A percentile compares a stretch with the other conserved stretches of the same genome.
These are phyloP conservation scores for Dendrocopos noguchii DNA, from an alignment of 2,113 vertebrate species.

Conservation along the genomic window DNA sequence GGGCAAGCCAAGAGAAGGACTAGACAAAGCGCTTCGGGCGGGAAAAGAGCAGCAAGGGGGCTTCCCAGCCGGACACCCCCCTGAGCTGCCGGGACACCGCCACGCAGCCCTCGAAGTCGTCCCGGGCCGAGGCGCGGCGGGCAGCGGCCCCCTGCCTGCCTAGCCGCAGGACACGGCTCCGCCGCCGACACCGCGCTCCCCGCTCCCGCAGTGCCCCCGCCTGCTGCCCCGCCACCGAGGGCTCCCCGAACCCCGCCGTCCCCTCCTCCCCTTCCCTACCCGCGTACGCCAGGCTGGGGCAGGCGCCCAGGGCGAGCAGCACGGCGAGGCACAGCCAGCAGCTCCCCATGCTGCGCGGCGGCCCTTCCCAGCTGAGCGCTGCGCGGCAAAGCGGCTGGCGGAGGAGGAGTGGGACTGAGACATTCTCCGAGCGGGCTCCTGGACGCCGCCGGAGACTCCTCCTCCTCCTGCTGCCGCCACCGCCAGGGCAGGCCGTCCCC, in stretches of 20 bases:
- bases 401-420: not conserved
- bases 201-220: not conserved
- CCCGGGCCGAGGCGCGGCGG: not conserved
- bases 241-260: not conserved
- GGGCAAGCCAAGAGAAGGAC: not conserved
- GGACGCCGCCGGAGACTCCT: conserved; percentile 53
- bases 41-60: not conserved
- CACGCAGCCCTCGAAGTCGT: not conserved
- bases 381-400: not conserved
- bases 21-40: not conserved
- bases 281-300: conserved; percentile 3
- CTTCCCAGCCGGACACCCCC: not conserved
- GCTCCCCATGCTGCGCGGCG: conserved; percentile 65
- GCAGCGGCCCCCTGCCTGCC: not conserved
- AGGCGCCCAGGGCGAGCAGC: conserved; percentile 20
- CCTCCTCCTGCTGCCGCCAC: conserved; percentile 54
- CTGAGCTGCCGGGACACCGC: not conserved
- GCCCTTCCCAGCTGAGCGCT: conserved; percentile 3
- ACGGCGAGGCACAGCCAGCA: conserved; percentile 19
- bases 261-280: not conserved
- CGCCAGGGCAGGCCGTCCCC: not conserved
- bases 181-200: not conserved
- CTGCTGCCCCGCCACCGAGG: not conserved
- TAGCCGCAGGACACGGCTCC: not conserved
- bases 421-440: not conserved